phyloP scores from a whole-genome alignment of 2,797 vertebrate species.

The Lepidocolaptes lacrymiger region DNA sequence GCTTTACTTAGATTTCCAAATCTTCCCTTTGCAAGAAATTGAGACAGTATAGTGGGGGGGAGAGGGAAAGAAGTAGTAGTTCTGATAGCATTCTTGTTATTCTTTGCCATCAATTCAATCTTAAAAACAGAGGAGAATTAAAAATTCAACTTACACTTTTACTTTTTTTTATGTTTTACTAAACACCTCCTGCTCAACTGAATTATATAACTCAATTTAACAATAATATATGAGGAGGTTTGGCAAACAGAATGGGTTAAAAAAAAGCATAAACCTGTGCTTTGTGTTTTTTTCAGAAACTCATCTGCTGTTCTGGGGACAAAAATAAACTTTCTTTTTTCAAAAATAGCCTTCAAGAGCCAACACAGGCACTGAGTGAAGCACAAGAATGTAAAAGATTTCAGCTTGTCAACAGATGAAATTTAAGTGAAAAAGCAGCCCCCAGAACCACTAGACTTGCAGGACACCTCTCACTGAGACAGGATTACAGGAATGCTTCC shows the following conservation, averaged over 20 bases:
- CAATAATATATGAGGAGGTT: background rate
- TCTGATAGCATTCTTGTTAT: background rate
- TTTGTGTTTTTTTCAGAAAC: background rate
- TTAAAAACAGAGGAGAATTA: background rate
- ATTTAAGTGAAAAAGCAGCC: background rate
- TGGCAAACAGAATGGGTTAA: background rate
- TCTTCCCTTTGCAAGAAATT: background rate
- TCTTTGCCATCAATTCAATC: background rate
- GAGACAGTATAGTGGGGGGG: background rate
- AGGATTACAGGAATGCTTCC: background rate
- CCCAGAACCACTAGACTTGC: background rate
- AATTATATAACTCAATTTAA: background rate
- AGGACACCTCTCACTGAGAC: background rate
- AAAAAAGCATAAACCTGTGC: background rate
- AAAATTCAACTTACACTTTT: background rate
- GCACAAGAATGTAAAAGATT: background rate
- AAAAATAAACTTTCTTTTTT: slow-evolving; percentile 20
- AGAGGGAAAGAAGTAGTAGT: background rate
- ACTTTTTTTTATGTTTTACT: background rate
- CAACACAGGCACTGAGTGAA: background rate
- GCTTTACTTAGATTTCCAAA: background rate
- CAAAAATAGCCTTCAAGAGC: slow-evolving; percentile 32
- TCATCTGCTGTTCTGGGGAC: background rate
- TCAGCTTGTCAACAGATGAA: background rate
- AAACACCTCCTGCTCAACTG: background rate